Evolutionary conservation across 2,113 vertebrate species (phyloP), one percentile per base, ranked within the genome.

Genomic region (Cervus canadensis): DNA sequence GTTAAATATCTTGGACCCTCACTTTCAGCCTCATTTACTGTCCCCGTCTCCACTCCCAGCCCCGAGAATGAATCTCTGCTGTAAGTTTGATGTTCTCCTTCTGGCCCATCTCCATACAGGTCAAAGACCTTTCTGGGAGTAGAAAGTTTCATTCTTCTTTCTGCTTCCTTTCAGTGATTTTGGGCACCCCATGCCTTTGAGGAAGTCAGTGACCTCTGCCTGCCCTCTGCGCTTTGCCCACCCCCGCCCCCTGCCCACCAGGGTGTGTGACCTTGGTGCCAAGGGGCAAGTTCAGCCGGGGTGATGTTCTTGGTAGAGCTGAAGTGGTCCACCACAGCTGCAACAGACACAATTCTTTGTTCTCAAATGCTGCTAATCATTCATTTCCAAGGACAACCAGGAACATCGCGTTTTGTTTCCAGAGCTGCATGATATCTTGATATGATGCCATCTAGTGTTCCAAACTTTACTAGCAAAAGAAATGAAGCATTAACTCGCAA

Each of bases 381-480:
- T 89, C 52, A 64, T 1, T 87, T 82, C 59, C 94, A 97, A 97
- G 95, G 92, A 96, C 62, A 83, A 19, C 50, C 7, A 52, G 45
- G 54, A 97, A 43, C 40, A n/a, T 23, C 5, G 12, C 25, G 50
- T 85, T 89, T 89, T 67, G 25, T 82, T 62, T 87, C 59, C 76
- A 50, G 81, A 96, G 43, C 19, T 60, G n/a, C 13, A 28, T 36
- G 62, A 56, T 59, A 87, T 52, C 74, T 92, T 40, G 59, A 25
- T 60, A 60, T 33, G 62, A 87, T 48, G 36, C 88, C 91, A 91
- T 64, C 86, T 94, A 95, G 94, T 52, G 94, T 95, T 16, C 50
- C 82, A 93, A 71, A 10, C 74, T 95, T 95, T 90, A n/a, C 40
- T 54, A 86, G 86, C 88, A 62, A 45, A n/a, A 88, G 54, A 89